Evolutionary conservation across 1,140 invertebrate species (phyloP).

Genomic region (Dryas iulia): DNA sequence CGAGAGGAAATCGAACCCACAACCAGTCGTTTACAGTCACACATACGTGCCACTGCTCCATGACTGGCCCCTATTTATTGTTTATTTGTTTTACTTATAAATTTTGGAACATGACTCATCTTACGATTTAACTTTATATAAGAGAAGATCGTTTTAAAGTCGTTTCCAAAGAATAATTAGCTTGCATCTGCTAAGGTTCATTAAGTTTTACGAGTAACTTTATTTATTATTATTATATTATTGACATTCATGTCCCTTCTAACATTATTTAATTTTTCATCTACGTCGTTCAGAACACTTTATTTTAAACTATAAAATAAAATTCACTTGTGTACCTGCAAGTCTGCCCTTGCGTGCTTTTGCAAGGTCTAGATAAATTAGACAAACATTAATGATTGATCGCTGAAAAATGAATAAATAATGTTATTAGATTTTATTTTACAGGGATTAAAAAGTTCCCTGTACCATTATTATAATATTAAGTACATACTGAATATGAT

Average conservation of each 20-base stretch:
- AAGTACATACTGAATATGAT: no score
- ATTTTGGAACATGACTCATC: background rate
- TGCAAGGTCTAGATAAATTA: slow-evolving; percentile 21
- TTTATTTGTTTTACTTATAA: slow-evolving; percentile 12
- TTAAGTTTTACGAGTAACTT: background rate
- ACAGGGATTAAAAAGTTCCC: no score
- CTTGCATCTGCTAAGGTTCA: background rate
- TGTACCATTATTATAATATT: no score
- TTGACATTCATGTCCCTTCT: background rate
- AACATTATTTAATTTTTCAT: background rate
- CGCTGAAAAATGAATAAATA: slow-evolving; percentile 10
- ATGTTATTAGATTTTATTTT: background rate
- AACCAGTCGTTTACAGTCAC: no score
- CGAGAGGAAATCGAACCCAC: no score
- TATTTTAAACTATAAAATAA: slow-evolving; percentile 1
- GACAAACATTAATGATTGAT: slow-evolving; percentile 21
- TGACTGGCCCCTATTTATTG: background rate
- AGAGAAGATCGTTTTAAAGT: slow-evolving; percentile 3
- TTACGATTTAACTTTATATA: background rate
- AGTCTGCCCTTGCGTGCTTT: slow-evolving; percentile 10
- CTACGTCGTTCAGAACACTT: background rate
- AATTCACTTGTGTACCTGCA: background rate
- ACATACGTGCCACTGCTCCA: no score
- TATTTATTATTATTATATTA: background rate
- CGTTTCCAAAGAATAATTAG: slow-evolving; percentile 4